Conservation (phyloP, 2,797 vertebrate genomes). For the Menidia menidia region DNA sequence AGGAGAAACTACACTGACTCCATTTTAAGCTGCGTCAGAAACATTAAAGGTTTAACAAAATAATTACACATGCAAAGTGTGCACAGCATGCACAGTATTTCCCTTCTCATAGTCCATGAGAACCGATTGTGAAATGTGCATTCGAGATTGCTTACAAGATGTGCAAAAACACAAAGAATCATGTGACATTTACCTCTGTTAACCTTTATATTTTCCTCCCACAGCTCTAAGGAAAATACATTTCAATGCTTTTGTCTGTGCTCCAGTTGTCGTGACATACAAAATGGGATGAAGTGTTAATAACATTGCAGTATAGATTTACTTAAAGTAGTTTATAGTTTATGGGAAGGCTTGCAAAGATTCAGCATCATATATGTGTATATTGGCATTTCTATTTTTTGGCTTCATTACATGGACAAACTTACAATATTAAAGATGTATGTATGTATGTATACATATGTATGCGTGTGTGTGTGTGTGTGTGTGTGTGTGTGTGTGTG, state of each 20-base stretch:
- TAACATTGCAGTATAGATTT: slow-evolving; percentile 38
- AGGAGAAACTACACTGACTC: no score
- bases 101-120: slow-evolving; percentile 13
- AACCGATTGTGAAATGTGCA: slow-evolving; percentile 8
- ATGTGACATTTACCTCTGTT: slow-evolving; percentile 47
- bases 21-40: not conserved
- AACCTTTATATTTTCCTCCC: slow-evolving; percentile 47
- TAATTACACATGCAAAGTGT: not conserved
- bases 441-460: no score
- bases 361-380: not conserved
- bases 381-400: slow-evolving; percentile 12
- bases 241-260: slow-evolving; percentile 38
- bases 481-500: slow-evolving; percentile 12
- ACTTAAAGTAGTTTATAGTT: slow-evolving; percentile 12
- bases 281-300: slow-evolving; percentile 32
- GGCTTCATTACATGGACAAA: slow-evolving; percentile 1
- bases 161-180: slow-evolving; percentile 21
- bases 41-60: not conserved
- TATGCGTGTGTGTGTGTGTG: not conserved
- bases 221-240: slow-evolving; percentile 41
- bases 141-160: slow-evolving; percentile 10
- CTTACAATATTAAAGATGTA: not conserved
- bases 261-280: slow-evolving; percentile 22
- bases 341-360: slow-evolving; percentile 13
- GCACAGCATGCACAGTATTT: slow-evolving; percentile 1